These are phyloP conservation scores for Sphaerophoria taeniata DNA, from an alignment of 2,888 invertebrate species.

Conservation along the genomic window DNA sequence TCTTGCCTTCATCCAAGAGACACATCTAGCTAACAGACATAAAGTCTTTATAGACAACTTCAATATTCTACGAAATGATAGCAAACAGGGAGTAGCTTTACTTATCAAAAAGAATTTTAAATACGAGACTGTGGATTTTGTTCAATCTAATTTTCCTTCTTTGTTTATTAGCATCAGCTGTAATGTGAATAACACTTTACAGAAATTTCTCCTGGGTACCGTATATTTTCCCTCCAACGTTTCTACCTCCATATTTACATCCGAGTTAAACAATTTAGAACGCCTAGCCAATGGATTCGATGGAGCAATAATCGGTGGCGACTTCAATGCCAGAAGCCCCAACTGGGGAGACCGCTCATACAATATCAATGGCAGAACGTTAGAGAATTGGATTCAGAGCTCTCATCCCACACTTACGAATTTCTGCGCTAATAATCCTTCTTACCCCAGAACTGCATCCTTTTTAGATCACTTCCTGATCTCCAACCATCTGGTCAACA, in stretches of 20 bases:
- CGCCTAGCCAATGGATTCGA: background rate
- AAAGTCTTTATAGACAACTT: background rate
- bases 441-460: background rate
- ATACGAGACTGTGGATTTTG: background rate
- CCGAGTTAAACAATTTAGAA: background rate
- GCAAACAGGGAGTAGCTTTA: background rate
- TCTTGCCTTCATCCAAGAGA: background rate
- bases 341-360: too few species aligned
- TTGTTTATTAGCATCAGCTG: background rate
- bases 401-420: background rate
- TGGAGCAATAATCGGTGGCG: too few species aligned
- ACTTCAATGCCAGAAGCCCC: too few species aligned
- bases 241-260: background rate
- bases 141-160: background rate
- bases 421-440: background rate
- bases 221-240: background rate
- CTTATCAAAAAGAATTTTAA: background rate
- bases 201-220: background rate
- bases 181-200: background rate
- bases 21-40: background rate
- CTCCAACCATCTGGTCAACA: constrained; percentile 5
- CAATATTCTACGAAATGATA: background rate
- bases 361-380: background rate
- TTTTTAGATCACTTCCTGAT: constrained; percentile 4
- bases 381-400: background rate